These are phyloP conservation scores for Buceros bicornis DNA, from an alignment of 2,797 vertebrate genomes.

Conservation along the genomic window DNA sequence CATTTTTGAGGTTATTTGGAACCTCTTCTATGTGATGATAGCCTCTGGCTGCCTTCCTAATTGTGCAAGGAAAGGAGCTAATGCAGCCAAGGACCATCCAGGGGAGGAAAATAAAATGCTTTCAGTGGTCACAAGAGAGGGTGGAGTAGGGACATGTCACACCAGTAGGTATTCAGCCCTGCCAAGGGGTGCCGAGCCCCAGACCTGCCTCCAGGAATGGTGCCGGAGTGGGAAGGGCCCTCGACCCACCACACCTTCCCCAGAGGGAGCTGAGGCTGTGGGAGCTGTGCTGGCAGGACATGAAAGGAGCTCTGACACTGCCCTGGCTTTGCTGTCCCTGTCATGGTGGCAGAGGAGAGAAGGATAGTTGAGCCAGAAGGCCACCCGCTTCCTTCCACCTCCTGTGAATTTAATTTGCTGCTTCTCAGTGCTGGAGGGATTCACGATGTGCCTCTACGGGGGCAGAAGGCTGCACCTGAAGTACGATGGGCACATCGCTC, in stretches of 20 bases:
- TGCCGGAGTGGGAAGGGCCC: background rate
- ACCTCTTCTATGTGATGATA: background rate
- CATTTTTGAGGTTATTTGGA: constrained; percentile 21
- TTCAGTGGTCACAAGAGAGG: background rate
- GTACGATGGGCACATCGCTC: background rate
- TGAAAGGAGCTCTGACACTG: constrained; percentile 8
- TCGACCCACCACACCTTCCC: background rate
- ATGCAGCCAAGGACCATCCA: background rate
- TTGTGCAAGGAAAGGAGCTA: background rate
- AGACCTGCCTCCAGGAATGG: background rate
- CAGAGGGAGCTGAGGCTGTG: background rate
- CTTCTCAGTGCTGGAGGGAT: background rate
- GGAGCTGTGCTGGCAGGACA: background rate
- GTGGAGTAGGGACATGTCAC: background rate
- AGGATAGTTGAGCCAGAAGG: background rate
- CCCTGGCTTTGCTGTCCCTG: background rate
- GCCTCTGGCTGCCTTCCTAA: constrained; percentile 37
- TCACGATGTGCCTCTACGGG: background rate
- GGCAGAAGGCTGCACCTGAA: background rate
- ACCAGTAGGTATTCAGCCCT: background rate
- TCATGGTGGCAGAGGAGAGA: background rate
- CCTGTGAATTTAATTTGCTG: background rate
- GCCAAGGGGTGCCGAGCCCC: constrained; percentile 7
- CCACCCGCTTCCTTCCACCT: background rate
- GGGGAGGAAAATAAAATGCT: background rate